phyloP scores from a whole-genome alignment of 2,797 vertebrate genomes.

The Antrozous pallidus region DNA sequence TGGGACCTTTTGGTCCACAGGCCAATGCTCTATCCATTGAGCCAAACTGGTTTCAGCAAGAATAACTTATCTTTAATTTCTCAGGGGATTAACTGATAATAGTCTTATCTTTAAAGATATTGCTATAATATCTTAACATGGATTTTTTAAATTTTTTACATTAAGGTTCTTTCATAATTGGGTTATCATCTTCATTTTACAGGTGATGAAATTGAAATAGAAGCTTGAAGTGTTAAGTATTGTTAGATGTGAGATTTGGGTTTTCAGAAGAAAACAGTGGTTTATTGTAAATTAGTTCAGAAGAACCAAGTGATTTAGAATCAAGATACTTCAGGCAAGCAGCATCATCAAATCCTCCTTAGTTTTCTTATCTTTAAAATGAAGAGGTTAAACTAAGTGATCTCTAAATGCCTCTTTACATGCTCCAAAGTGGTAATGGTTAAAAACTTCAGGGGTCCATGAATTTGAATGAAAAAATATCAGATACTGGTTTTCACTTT shows the following conservation, averaged over 20 bases:
- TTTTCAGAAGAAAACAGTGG: slow-evolving; percentile 11
- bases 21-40: too few relatives aligned
- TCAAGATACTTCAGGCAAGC: background rate
- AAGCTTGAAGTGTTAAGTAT: background rate
- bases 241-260: slow-evolving; percentile 13
- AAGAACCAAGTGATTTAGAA: background rate
- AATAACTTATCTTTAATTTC: slow-evolving; percentile 22
- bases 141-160: slow-evolving; percentile 24
- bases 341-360: background rate
- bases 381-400: background rate
- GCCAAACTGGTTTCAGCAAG: too few relatives aligned
- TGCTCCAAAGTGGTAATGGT: background rate
- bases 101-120: background rate
- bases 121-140: background rate
- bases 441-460: background rate
- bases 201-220: background rate
- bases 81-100: background rate
- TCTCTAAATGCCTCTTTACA: background rate
- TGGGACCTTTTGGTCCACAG: too few relatives aligned
- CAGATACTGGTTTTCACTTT: background rate
- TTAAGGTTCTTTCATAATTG: slow-evolving; percentile 6
- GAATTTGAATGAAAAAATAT: background rate
- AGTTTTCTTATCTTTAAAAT: slow-evolving; percentile 22
- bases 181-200: slow-evolving; percentile 29
- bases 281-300: background rate